Base-by-base conservation (phyloP, 2,888 invertebrate species). In the Eupithecia pulchellata region DNA sequence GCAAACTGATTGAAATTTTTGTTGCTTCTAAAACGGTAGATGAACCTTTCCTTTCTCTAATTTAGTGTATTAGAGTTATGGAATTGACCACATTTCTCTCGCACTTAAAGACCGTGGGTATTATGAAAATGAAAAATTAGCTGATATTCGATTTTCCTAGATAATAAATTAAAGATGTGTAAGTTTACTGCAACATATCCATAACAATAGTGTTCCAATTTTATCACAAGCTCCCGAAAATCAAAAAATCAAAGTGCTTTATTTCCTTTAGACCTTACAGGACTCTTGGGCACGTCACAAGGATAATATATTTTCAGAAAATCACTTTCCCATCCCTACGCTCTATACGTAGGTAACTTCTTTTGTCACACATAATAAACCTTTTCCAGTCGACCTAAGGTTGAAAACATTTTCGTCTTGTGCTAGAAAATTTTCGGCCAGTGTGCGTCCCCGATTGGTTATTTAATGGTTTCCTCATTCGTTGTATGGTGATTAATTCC, bases 391-490 rank as follows among this genome's bases (percentile, higher is more conserved):
- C 64, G 78, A 63, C 74, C 77, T 83, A 81, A 81, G 77, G 82
- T 79, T 62, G 73, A 58, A 52, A 71, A 65, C 71, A 73, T 64
- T 71, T 69, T 75, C 74, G 36, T 52, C 67, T n/a, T 69, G 55
- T 74, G 71, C 73, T 68, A 75, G 70, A 57, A 63, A 52, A 62
- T 75, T 64, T 75, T 69, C 36, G 67, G 71, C 66, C 64, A 66
- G 66, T 68, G 61, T 63, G 63, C 73, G 84, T 57, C 61, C 64
- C 86, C 89, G 90, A 92, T 92, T 91, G 91, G 92, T 92, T 92
- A 92, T 92, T 93, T 90, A 91, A 93, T 93, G 93, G 93, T 92
- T 93, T 93, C 92, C 87, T 89, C 90, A 89, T 89, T 90, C 82
- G 78, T 90, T 90, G 87, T 87, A 80, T 84, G 85, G 86, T 91